Conservation (phyloP, 2,113 vertebrate genomes). For the Orycteropus afer region DNA sequence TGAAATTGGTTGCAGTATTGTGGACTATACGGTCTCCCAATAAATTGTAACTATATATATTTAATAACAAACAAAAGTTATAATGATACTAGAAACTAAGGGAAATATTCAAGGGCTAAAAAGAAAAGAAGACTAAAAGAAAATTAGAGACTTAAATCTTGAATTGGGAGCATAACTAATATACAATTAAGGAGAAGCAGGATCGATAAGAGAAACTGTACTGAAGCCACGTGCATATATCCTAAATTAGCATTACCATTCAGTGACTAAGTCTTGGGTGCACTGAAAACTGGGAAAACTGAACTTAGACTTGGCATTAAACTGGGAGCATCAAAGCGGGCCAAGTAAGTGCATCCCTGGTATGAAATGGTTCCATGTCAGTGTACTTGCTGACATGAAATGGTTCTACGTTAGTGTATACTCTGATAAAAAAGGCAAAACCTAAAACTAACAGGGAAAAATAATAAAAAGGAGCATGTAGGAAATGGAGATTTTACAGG, state of each 20-base stretch:
- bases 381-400: neutral
- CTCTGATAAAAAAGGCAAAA: neutral
- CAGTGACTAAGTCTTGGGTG: neutral
- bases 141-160: neutral
- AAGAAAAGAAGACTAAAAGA: neutral
- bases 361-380: neutral
- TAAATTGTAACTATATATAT: neutral
- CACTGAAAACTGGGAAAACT: neutral
- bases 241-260: neutral
- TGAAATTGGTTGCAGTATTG: neutral
- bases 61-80: neutral
- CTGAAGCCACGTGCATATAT: neutral
- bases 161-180: neutral
- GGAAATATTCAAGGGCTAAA: neutral
- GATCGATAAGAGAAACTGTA: neutral
- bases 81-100: neutral
- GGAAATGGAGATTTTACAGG: neutral
- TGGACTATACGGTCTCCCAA: neutral
- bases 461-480: neutral
- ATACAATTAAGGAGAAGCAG: neutral
- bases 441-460: neutral
- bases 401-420: neutral
- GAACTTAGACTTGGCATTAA: neutral
- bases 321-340: neutral
- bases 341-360: neutral